Percentiles rank a stretch among this genome's conserved stretches.
These are phyloP conservation scores for Cryptotis parvus DNA, from an alignment of 2,113 vertebrate genomes.

Conservation along the genomic window DNA sequence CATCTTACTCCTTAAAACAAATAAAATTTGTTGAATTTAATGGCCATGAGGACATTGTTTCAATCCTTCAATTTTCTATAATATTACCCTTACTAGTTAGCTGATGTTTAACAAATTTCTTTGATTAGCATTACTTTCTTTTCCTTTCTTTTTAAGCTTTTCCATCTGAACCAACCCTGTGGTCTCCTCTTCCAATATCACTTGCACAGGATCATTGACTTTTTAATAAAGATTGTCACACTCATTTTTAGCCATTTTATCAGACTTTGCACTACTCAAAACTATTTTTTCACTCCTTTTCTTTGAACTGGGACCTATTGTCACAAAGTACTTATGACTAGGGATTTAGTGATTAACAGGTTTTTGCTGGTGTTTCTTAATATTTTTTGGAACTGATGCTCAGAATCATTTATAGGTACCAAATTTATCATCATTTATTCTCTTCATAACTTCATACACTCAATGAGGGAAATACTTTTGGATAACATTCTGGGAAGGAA, in stretches of 20 bases:
- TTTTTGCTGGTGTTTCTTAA: neutral
- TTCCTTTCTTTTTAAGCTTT: neutral
- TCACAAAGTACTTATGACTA: neutral
- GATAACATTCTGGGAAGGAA: neutral
- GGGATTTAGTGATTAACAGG: neutral
- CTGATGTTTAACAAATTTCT: neutral
- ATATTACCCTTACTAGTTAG: neutral
- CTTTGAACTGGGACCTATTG: neutral
- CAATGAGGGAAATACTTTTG: neutral
- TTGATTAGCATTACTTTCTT: too few relatives aligned
- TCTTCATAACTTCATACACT: neutral
- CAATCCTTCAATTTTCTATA: neutral
- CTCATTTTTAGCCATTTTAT: neutral
- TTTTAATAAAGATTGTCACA: neutral
- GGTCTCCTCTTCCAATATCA: neutral
- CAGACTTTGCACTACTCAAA: neutral
- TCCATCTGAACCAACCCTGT: neutral
- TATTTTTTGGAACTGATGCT: constrained; percentile 7
- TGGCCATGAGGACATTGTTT: neutral
- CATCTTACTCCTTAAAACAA: neutral
- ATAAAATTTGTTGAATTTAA: neutral
- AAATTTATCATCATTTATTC: neutral
- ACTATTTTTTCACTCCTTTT: neutral
- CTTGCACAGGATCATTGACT: neutral
- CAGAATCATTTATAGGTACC: neutral